Conservation (phyloP, 2,888 invertebrate genomes). For the Conomelus anceps region DNA sequence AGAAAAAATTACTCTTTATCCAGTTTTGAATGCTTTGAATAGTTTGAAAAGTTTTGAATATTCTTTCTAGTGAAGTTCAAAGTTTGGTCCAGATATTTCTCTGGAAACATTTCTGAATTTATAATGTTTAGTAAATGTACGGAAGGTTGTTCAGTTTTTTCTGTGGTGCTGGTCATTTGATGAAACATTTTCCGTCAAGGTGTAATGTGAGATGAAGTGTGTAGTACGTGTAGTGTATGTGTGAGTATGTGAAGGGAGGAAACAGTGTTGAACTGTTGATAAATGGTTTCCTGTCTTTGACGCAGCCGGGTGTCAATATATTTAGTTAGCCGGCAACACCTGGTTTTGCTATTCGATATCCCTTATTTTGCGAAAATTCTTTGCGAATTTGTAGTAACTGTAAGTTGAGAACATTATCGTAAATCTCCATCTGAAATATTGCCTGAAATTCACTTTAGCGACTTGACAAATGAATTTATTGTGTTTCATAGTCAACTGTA, state of each 20-base stretch:
- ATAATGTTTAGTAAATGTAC: no score
- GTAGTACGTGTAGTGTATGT: not conserved
- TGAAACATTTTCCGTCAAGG: not conserved
- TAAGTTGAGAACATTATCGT: not conserved
- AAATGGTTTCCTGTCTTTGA: not conserved
- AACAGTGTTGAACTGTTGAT: not conserved
- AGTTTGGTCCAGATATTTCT: no score
- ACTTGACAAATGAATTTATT: not conserved
- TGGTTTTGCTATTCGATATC: not conserved
- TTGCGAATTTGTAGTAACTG: not conserved
- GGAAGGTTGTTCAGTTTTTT: no score
- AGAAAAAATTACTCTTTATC: no score
- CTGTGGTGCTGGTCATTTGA: not conserved
- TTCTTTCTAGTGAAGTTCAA: no score
- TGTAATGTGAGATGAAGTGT: not conserved
- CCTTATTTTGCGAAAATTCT: not conserved
- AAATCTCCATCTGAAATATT: not conserved
- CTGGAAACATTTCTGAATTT: no score
- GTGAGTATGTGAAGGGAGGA: not conserved
- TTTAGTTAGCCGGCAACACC: not conserved
- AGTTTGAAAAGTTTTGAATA: no score
- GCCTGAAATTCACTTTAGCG: not conserved
- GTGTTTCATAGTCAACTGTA: not conserved
- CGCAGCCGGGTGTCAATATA: not conserved
- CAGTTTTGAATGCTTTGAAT: no score